Evolutionary conservation across 1,140 invertebrate species (phyloP), one percentile per base, ranked within the genome.

Genomic region (Orius laevigatus): DNA sequence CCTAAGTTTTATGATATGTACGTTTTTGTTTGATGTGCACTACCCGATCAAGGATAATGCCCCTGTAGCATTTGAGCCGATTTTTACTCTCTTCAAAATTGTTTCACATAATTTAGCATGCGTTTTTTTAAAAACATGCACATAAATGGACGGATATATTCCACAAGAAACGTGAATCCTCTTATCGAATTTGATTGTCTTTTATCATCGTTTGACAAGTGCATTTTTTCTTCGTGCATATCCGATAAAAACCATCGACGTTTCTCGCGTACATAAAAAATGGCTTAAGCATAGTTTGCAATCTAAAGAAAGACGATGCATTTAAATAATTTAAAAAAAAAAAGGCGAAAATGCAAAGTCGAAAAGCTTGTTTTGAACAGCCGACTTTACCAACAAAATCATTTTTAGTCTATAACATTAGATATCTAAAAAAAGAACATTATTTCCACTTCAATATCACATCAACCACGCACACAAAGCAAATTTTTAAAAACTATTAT

Each of bases 141-240:
- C 25, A 46, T 39, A 49, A 46, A 53, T 55, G 54, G 54, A 55
- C 54, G 54, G 54, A 55, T 53, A 51, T 50, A 50, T 53, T 55
- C 54, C 54, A 51, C 54, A 53, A 51, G 51, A 25, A 25, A 25
- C 25, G 25, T 8, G 25, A 25, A 8, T 25, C n/a, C n/a, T n/a
- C 8, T 25, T 25, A 25, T 25, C 25, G 25, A 8, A 8, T 25
- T 25, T 25, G 25, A 25, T 25, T 25, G 25, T 25, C 25, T 25
- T 25, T 25, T 25, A 25, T 25, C 25, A 4, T 25, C 8, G 3
- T 25, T 4, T 25, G 25, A 25, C 25, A 25, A 25, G 25, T 25
- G 25, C 25, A 25, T 25, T 25, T 25, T 25, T 25, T 25, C 25
- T 25, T 25, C 25, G 25, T 25, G 25, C 25, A 25, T 25, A 25